These are phyloP conservation scores for Drosophila bipectinata DNA, from an alignment of 1,140 invertebrate genomes.

Conservation along the genomic window DNA sequence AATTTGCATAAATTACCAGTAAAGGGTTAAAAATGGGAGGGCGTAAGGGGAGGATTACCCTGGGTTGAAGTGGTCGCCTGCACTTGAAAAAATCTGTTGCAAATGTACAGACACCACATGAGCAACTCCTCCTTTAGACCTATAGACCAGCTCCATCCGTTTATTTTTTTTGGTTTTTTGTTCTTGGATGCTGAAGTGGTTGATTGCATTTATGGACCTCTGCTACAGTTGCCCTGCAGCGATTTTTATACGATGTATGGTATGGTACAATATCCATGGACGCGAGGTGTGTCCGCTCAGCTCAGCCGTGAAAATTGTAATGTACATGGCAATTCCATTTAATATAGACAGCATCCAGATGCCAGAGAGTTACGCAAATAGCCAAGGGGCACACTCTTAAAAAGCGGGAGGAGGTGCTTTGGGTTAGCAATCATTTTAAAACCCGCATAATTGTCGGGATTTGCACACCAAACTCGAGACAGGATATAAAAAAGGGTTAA, in stretches of 20 bases:
- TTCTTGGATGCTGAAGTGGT: conserved; percentile 61
- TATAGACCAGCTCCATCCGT: conserved; percentile 27
- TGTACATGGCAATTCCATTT: conserved; percentile 73
- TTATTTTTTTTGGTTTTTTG: conserved; percentile 41
- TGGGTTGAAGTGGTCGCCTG: conserved; percentile 61
- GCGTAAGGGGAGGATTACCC: conserved; percentile 42
- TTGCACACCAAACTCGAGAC: conserved; percentile 64
- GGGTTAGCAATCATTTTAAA: conserved; percentile 74
- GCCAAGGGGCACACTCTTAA: conserved; percentile 49
- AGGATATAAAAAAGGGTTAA: conserved; percentile 20
- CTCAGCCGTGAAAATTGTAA: conserved; percentile 76
- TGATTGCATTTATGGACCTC: conserved; percentile 72
- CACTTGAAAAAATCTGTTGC: conserved; percentile 68
- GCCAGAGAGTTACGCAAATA: conserved; percentile 73
- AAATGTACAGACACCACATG: conserved; percentile 70
- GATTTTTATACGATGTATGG: conserved; percentile 9
- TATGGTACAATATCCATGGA: conserved; percentile 1
- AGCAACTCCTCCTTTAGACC: conserved; percentile 25
- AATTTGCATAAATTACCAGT: conserved; percentile 77
- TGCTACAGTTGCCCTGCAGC: conserved; percentile 51
- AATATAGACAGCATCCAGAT: conserved; percentile 61
- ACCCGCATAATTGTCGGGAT: conserved; percentile 81
- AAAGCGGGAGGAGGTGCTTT: conserved; percentile 17
- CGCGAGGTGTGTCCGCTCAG: conserved; percentile 73
- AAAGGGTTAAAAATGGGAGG: conserved; percentile 55